Conservation (phyloP, 2,113 vertebrate genomes). For the Ophiodon elongatus region DNA sequence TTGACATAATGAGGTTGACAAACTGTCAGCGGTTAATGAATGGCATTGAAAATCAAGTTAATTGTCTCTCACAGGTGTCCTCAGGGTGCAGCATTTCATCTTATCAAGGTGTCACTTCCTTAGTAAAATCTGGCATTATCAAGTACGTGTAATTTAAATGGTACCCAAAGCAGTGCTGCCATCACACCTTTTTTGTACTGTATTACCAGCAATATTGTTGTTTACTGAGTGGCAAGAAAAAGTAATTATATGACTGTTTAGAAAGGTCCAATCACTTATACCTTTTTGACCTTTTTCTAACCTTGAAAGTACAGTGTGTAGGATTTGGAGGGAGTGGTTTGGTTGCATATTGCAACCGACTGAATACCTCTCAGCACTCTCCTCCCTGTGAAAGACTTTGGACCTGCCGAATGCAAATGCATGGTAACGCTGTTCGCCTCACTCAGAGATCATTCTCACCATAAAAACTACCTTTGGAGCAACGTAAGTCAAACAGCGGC, state of each 20-base stretch:
- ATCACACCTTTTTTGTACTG: constrained; percentile 6
- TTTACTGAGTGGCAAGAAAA: neutral
- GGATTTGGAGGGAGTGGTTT: too few relatives aligned
- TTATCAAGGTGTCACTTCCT: constrained; percentile 50
- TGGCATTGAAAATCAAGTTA: constrained; percentile 60
- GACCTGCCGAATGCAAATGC: too few relatives aligned
- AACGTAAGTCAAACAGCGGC: too few relatives aligned
- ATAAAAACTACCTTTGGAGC: neutral
- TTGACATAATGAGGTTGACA: constrained; percentile 78
- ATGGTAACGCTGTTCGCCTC: too few relatives aligned
- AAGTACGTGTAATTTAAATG: constrained; percentile 17
- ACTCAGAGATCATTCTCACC: too few relatives aligned
- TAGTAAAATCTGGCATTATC: constrained; percentile 10
- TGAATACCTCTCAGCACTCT: too few relatives aligned
- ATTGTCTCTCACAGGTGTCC: constrained; percentile 66
- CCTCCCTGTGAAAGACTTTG: too few relatives aligned
- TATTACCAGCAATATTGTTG: neutral
- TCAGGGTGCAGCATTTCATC: constrained; percentile 33
- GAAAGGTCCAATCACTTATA: neutral
- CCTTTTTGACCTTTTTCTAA: neutral
- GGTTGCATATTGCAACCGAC: too few relatives aligned
- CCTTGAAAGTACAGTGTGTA: neutral
- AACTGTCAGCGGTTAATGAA: constrained; percentile 75
- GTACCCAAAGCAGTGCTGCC: neutral
- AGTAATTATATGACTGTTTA: neutral